Conservation (phyloP, 2,797 vertebrate species). For the Mus minutoides region DNA sequence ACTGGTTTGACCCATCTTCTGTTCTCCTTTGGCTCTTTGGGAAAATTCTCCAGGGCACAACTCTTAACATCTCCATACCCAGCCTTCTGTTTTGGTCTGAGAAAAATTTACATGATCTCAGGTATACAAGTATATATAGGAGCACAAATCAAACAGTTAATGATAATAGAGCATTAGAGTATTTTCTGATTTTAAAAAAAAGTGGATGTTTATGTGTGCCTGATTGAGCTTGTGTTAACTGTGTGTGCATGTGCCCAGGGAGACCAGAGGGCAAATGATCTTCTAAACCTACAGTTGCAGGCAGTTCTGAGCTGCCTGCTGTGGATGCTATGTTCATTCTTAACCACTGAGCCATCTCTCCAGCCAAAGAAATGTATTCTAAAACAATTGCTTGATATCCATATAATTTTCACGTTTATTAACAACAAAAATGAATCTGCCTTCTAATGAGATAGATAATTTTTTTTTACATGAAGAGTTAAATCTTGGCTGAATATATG, state of each 20-base stretch:
- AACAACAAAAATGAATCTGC: neutral
- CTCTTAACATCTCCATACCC: neutral
- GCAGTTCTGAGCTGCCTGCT: neutral
- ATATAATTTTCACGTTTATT: neutral
- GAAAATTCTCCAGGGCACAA: neutral
- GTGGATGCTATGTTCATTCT: neutral
- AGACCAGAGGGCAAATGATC: neutral
- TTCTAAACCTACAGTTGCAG: neutral
- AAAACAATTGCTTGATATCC: neutral
- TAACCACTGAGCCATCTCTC: neutral
- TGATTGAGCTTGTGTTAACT: neutral
- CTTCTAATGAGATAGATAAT: neutral
- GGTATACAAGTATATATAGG: too few relatives aligned
- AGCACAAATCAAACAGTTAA: neutral
- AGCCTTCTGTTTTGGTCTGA: neutral
- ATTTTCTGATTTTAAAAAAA: neutral
- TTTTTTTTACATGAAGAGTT: neutral
- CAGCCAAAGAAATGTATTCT: neutral
- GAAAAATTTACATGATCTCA: neutral
- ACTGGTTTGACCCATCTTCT: neutral
- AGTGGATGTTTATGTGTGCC: neutral
- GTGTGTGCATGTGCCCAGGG: neutral
- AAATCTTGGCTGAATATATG: neutral
- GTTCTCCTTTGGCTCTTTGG: neutral
- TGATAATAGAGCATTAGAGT: neutral